These are phyloP conservation scores for Myotis brandtii DNA, from an alignment of 2,113 vertebrate species.

Conservation along the genomic window DNA sequence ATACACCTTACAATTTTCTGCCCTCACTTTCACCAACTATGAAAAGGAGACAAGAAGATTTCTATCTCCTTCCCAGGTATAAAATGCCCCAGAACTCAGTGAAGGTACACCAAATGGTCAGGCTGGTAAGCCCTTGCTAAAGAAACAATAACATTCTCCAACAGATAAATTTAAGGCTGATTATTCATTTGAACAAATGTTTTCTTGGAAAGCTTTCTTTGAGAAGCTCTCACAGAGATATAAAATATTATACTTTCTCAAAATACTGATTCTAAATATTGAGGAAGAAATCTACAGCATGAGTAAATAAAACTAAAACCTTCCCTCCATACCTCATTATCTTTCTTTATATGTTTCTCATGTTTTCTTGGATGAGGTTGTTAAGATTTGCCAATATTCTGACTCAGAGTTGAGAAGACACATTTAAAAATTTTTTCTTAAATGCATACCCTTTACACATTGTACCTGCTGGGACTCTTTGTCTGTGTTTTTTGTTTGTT, in stretches of 20 bases:
- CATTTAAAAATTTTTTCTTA: background rate
- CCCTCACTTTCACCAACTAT: background rate
- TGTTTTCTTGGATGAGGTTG: background rate
- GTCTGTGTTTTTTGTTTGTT: background rate
- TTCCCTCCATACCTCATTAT: background rate
- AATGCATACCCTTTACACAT: background rate
- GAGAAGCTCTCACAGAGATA: background rate
- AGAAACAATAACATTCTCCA: background rate
- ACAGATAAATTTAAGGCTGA: background rate
- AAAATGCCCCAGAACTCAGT: background rate
- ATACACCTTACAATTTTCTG: background rate
- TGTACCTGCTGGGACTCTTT: background rate
- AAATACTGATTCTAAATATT: background rate
- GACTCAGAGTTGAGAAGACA: conserved; percentile 30
- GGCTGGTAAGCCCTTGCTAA: background rate
- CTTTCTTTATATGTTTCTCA: background rate
- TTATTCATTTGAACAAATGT: background rate
- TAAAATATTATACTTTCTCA: background rate
- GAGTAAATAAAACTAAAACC: conserved; percentile 24
- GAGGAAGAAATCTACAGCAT: background rate
- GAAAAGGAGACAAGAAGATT: background rate
- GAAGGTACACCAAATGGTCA: background rate
- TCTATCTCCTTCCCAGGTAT: background rate
- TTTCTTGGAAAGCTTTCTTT: background rate
- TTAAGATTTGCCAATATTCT: conserved; percentile 28